A percentile compares a stretch with the other conserved stretches of the same genome.
Evolutionary conservation across 2,113 vertebrate species (phyloP).

Genomic region (Limnothrissa miodon): DNA sequence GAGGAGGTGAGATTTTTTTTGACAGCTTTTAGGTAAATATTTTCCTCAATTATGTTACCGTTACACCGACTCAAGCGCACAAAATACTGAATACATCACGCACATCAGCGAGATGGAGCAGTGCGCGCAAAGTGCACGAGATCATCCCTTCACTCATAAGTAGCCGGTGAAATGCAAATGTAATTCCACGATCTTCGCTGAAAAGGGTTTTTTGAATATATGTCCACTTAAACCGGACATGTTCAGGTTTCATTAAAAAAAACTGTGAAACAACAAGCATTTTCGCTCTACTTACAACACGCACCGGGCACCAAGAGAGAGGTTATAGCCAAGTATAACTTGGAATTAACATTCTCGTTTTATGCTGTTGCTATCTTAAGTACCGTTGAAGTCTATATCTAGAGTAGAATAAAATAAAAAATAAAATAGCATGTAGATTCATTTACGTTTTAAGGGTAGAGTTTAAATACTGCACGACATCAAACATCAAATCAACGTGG

Average conservation of each 20-base stretch:
- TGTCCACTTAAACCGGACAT: not conserved
- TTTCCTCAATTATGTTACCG: not conserved
- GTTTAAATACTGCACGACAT: not conserved
- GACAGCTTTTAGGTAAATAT: not conserved
- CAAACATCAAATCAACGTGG: not conserved
- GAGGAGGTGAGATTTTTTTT: not conserved
- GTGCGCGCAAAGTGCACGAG: not conserved
- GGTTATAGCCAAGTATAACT: not conserved
- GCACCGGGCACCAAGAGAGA: not conserved
- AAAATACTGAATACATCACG: not conserved
- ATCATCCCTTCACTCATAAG: not conserved
- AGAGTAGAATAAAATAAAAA: not conserved
- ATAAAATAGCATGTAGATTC: not conserved
- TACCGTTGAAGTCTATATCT: not conserved
- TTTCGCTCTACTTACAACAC: not conserved
- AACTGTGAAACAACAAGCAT: not conserved
- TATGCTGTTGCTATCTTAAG: not conserved
- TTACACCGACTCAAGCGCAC: not conserved
- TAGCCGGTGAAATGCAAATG: conserved; percentile 8
- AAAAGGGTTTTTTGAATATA: not conserved
- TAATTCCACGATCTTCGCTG: not conserved
- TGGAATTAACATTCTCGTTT: not conserved
- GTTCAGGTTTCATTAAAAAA: not conserved
- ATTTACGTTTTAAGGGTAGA: not conserved
- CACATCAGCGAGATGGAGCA: not conserved